A percentile compares a stretch with the other conserved stretches of the same genome.
These are phyloP conservation scores for Diogma glabrata DNA, from an alignment of 2,888 invertebrate species.

Conservation along the genomic window DNA sequence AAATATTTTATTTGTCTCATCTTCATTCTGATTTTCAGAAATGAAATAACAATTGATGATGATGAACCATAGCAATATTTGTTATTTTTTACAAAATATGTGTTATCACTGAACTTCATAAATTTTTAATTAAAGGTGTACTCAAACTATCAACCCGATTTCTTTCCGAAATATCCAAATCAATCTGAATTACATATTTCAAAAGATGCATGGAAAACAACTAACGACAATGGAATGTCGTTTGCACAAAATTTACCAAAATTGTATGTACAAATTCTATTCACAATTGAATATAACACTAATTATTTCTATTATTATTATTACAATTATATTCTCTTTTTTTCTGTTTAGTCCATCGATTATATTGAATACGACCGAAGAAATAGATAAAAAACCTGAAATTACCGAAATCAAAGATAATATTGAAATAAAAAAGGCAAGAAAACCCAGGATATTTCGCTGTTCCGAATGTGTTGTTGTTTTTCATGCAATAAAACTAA, in stretches of 20 bases:
- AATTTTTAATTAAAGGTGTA: slow-evolving; percentile 1
- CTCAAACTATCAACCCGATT: neutral
- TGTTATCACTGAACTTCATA: too few relatives aligned
- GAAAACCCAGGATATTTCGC: slow-evolving; percentile 28
- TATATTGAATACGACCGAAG: too few relatives aligned
- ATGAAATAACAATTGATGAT: too few relatives aligned
- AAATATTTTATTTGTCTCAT: too few relatives aligned
- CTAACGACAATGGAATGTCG: slow-evolving; percentile 5
- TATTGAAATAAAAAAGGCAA: neutral
- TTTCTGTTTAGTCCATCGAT: too few relatives aligned
- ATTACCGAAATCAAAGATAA: slow-evolving; percentile 10
- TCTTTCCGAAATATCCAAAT: slow-evolving; percentile 3
- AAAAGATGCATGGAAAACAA: slow-evolving; percentile 4
- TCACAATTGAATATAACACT: too few relatives aligned
- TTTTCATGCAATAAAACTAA: slow-evolving; percentile 32
- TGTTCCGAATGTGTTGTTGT: slow-evolving; percentile 32
- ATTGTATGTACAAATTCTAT: neutral
- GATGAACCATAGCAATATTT: too few relatives aligned
- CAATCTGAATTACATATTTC: neutral
- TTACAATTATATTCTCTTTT: too few relatives aligned
- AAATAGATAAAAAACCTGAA: slow-evolving; percentile 18
- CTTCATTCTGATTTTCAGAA: too few relatives aligned
- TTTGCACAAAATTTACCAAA: slow-evolving; percentile 6
- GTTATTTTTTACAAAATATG: too few relatives aligned
- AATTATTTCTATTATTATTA: too few relatives aligned